A percentile compares a stretch with the other conserved stretches of the same genome.
These are phyloP conservation scores for Brachypterus glaber DNA, from an alignment of 2,888 invertebrate species.

Conservation along the genomic window DNA sequence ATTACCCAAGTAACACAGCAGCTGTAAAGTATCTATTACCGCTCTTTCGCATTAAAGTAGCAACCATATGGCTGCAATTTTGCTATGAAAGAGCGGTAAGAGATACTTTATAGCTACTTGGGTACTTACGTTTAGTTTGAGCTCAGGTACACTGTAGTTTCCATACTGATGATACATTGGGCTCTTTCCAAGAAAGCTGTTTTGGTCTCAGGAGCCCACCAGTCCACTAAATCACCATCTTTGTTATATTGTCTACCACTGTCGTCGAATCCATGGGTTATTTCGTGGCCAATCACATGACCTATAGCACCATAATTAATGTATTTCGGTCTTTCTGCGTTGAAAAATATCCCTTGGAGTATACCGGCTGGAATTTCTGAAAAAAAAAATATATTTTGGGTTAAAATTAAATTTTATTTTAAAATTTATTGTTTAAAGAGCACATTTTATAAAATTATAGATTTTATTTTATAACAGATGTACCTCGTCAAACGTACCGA, in stretches of 20 bases:
- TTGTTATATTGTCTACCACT: conserved; percentile 89
- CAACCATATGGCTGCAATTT: too few relatives aligned
- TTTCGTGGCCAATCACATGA: conserved; percentile 86
- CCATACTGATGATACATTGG: conserved; percentile 91
- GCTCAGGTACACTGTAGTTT: conserved; percentile 74
- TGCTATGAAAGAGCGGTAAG: too few relatives aligned
- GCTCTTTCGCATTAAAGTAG: too few relatives aligned
- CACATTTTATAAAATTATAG: too few relatives aligned
- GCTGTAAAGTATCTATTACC: too few relatives aligned
- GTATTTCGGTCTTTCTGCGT: conserved; percentile 76
- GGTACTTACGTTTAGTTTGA: conserved; percentile 61
- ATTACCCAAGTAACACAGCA: too few relatives aligned
- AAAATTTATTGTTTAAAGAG: too few relatives aligned
- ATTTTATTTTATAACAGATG: too few relatives aligned
- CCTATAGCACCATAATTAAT: conserved; percentile 91
- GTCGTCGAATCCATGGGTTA: conserved; percentile 84
- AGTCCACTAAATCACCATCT: conserved; percentile 81
- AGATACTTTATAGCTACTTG: too few relatives aligned
- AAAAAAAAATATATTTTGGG: too few relatives aligned
- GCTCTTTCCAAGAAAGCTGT: conserved; percentile 74
- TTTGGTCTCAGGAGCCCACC: conserved; percentile 85
- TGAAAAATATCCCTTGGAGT: conserved; percentile 85
- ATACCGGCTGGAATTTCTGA: conserved; percentile 91
- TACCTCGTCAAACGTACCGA: too few relatives aligned
- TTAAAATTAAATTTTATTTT: too few relatives aligned